Base-by-base conservation (phyloP, 2,888 invertebrate genomes). In the Yponomeuta sedellus region DNA sequence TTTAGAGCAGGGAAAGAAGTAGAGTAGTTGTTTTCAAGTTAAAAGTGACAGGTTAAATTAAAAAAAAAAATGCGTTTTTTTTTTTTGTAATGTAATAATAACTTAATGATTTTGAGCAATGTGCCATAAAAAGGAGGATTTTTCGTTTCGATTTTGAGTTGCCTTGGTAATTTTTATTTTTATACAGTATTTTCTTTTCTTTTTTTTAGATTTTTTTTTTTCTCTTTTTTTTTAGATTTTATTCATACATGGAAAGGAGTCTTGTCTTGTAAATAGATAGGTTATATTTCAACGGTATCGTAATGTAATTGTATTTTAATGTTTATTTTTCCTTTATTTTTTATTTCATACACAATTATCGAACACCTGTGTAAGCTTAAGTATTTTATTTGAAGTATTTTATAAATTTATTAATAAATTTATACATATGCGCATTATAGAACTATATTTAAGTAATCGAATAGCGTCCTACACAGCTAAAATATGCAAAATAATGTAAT, bases 1-100 rank as follows among this genome's bases (percentile, higher is more conserved):
- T 66, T 71, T 82, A 10, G 85, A 88, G 61, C 44, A 52, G 44
- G 84, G 81, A 34, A 86, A 87, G 66, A 86, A 88, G 71, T 76
- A 72, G 64, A 65, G 39, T 22, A 25, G 25, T 10, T 61, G 65
- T 58, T 62, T 52, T 10, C 1, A 16, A 16, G 44, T 34, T 34
- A 34, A 56, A 65, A 68, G 61, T 67, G n/a, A 22, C 34, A 34
- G 58, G 25, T 22, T 52, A 52, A 52, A 52, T 52, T 44, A n/a
- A n/a, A 44, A 12, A 52, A 52, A 44, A 52, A 52, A 52, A 16
- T 52, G 16, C 0, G 12, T 52, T 52, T 52, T 12, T 52, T 52
- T 52, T 52, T 52, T 52, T 12, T 52, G 12, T 52, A 6, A 52
- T 12, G 44, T 16, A 52, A 52, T 16, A 16, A 16, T 52, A 16